Evolutionary conservation across 2,113 vertebrate genomes (phyloP).

Genomic region (Macrotus californicus): DNA sequence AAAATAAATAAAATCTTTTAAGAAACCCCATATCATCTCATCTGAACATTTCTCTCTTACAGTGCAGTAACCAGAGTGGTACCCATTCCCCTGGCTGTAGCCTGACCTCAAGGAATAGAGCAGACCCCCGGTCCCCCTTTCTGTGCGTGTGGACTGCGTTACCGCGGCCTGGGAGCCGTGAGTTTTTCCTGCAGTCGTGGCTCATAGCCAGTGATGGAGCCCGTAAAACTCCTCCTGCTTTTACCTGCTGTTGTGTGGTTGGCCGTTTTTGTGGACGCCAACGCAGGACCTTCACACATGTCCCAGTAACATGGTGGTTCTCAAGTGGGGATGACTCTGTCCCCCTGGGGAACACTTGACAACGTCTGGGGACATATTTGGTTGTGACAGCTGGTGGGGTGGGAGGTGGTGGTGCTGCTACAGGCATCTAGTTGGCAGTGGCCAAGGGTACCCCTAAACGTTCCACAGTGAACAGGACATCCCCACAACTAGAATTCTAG

Average conservation of each 20-base stretch:
- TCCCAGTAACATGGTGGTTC: not conserved
- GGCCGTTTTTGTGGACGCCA: slow-evolving; percentile 16
- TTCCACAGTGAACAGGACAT: fast-evolving
- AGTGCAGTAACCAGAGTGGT: not conserved
- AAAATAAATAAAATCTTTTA: too few species aligned
- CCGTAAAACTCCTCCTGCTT: not conserved
- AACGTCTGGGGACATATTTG: not conserved
- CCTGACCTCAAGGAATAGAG: not conserved
- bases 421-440: not conserved
- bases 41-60: not conserved
- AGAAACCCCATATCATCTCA: not conserved
- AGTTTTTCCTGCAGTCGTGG: not conserved
- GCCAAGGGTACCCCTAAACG: not conserved
- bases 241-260: not conserved
- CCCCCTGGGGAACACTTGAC: not conserved
- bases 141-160: not conserved
- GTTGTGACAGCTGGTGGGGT: not conserved
- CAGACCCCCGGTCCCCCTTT: not conserved
- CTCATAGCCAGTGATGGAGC: not conserved
- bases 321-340: not conserved
- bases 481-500: not conserved
- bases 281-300: not conserved
- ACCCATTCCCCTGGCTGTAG: not conserved
- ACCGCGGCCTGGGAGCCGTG: not conserved
- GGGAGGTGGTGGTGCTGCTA: not conserved